Base-by-base conservation (phyloP, 2,888 invertebrate genomes). In the Mythimna ferrago region DNA sequence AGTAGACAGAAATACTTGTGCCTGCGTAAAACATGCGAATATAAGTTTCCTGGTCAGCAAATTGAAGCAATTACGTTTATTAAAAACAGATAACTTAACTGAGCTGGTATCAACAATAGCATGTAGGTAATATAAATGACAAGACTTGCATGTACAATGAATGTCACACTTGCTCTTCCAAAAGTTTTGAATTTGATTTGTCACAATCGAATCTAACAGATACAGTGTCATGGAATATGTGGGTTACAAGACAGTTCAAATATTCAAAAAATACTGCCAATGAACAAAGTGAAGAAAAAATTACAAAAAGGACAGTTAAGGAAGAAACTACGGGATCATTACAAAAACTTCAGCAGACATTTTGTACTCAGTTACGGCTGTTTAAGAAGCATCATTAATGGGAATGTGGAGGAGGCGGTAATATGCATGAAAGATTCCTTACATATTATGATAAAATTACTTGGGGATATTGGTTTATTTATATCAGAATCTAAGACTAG, bases 341-440 rank as follows among this genome's bases (percentile, higher is more conserved):
- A 53, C 53, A 53, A 53, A 53, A n/a, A 58, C 32, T 58, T 16
- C 32, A 9, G 4, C n/a, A 32, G 19, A 58, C 14, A 19, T 58
- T 58, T n/a, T n/a, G n/a, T n/a, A n/a, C 19, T 58, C 57, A 58
- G 6, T 32, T 58, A 32, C 57, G 32, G 32, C 32, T 61, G 21
- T 41, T 61, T 41, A 61, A 61, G 21, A 61, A 21, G 41, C 62
- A 44, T 44, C 41, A 62, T 44, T 63, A n/a, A n/a, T n/a, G n/a
- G n/a, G n/a, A n/a, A n/a, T n/a, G n/a, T n/a, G n/a, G n/a, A n/a
- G n/a, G n/a, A n/a, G n/a, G n/a, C n/a, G n/a, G n/a, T n/a, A n/a
- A n/a, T n/a, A n/a, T n/a, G n/a, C n/a, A n/a, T n/a, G n/a, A n/a
- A n/a, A n/a, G n/a, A n/a, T n/a, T n/a, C n/a, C n/a, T n/a, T n/a